phyloP scores from a whole-genome alignment of 2,888 invertebrate species.

The Nemapogon koenigi region DNA sequence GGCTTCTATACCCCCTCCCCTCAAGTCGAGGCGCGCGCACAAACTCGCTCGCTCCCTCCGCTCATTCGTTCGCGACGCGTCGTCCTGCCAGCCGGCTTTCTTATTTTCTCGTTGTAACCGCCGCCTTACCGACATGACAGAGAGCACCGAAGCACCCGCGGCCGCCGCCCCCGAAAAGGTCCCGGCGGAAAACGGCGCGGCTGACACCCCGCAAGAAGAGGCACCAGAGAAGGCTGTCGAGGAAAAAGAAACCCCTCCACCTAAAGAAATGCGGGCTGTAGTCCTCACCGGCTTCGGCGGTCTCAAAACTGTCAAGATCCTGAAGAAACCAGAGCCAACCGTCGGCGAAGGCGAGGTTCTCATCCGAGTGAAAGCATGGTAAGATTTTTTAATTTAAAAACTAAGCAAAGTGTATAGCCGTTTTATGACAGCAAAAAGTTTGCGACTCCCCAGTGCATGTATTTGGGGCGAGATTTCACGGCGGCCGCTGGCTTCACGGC shows the following conservation, averaged over 20 bases:
- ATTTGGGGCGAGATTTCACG: conserved; percentile 6
- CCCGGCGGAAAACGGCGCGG: conserved; percentile 58
- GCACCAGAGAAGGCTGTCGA: conserved; percentile 60
- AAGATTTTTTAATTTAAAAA: conserved; percentile 41
- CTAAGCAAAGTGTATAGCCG: too few relatives aligned
- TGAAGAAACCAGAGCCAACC: conserved; percentile 79
- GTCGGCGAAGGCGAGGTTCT: conserved; percentile 77
- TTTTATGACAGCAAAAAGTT: too few relatives aligned
- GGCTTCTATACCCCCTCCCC: conserved; percentile 39
- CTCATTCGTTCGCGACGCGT: conserved; percentile 60
- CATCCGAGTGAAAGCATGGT: conserved; percentile 87
- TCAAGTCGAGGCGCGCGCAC: conserved; percentile 20
- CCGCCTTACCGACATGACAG: conserved; percentile 39
- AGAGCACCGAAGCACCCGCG: conserved; percentile 56
- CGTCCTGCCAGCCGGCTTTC: conserved; percentile 49
- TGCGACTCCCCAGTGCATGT: background rate
- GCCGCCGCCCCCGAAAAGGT: conserved; percentile 64
- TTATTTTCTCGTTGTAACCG: conserved; percentile 11
- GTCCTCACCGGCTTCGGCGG: conserved; percentile 87
- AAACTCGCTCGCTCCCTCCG: conserved; percentile 21
- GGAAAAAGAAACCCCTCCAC: conserved; percentile 61
- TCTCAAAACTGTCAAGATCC: conserved; percentile 82
- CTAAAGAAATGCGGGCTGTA: conserved; percentile 86
- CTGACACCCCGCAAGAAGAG: conserved; percentile 54
- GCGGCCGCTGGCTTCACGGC: conserved; percentile 6